phyloP scores from a whole-genome alignment of 2,888 invertebrate species.

The Tenthredo distinguenda region DNA sequence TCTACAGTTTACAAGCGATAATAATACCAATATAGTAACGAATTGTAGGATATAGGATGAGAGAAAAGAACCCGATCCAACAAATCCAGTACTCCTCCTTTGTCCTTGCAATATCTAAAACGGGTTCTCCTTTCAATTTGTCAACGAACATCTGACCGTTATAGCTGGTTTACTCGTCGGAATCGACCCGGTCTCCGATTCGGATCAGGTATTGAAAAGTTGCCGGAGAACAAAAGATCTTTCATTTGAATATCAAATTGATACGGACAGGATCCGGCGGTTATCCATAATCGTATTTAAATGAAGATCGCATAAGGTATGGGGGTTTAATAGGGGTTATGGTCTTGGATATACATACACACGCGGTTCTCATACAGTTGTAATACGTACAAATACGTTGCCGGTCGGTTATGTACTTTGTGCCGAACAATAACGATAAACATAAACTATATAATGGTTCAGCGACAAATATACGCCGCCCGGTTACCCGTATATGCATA shows the following conservation, averaged over 20 bases:
- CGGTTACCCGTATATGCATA: constrained; percentile 73
- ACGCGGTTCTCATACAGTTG: background rate
- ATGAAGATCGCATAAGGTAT: constrained; percentile 76
- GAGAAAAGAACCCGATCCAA: background rate
- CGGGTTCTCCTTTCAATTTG: background rate
- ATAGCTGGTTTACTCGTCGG: background rate
- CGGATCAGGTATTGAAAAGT: constrained; percentile 68
- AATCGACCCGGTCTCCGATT: constrained; percentile 28
- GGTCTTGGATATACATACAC: constrained; percentile 42
- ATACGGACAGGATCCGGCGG: constrained; percentile 65
- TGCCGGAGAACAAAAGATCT: constrained; percentile 74
- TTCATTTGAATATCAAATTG: constrained; percentile 77
- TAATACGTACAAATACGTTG: constrained; percentile 47
- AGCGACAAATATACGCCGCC: constrained; percentile 71
- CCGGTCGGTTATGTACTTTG: constrained; percentile 54
- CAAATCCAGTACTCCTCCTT: background rate
- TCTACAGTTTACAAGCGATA: constrained; percentile 4
- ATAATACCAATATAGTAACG: background rate
- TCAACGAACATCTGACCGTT: background rate
- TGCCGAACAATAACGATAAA: constrained; percentile 75
- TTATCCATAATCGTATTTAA: constrained; percentile 78
- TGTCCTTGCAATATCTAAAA: background rate
- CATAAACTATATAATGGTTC: constrained; percentile 75
- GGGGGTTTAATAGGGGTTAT: constrained; percentile 71
- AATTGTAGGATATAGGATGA: background rate